A percentile compares a stretch with the other conserved stretches of the same genome.
These are phyloP conservation scores for Drosophila tani DNA, from an alignment of 1,140 invertebrate genomes.

Conservation along the genomic window DNA sequence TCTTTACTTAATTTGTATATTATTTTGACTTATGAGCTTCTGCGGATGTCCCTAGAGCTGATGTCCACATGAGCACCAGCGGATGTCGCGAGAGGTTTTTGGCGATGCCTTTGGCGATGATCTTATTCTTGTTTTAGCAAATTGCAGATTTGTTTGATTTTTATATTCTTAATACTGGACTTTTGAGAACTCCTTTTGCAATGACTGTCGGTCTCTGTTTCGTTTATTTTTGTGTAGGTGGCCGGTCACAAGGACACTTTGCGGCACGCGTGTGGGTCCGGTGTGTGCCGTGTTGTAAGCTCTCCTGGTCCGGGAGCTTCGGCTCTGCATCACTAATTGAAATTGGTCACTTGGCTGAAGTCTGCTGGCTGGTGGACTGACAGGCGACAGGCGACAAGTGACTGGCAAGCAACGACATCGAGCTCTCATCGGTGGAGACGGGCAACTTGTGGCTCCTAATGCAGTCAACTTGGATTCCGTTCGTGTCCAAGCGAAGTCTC, in stretches of 20 bases:
- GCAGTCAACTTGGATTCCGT: slow-evolving; percentile 26
- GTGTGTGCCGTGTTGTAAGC: slow-evolving; percentile 7
- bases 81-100: too few species aligned
- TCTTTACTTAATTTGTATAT: too few species aligned
- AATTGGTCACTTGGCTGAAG: slow-evolving; percentile 35
- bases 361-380: slow-evolving; percentile 4
- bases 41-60: too few species aligned
- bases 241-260: neutral
- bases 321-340: slow-evolving; percentile 40
- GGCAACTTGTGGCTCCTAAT: slow-evolving; percentile 25
- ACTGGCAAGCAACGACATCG: slow-evolving; percentile 21
- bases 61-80: too few species aligned
- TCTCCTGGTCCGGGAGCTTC: neutral
- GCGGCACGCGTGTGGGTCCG: slow-evolving; percentile 1
- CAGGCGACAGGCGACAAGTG: slow-evolving; percentile 33
- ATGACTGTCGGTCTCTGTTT: too few species aligned
- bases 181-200: too few species aligned
- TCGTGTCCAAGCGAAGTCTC: slow-evolving; percentile 25
- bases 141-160: too few species aligned
- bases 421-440: neutral
- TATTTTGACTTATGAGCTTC: too few species aligned
- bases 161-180: too few species aligned
- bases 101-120: too few species aligned
- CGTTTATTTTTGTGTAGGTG: neutral
- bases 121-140: too few species aligned